phyloP scores from a whole-genome alignment of 1,140 invertebrate species.

The Ctenoplectra terminalis region DNA sequence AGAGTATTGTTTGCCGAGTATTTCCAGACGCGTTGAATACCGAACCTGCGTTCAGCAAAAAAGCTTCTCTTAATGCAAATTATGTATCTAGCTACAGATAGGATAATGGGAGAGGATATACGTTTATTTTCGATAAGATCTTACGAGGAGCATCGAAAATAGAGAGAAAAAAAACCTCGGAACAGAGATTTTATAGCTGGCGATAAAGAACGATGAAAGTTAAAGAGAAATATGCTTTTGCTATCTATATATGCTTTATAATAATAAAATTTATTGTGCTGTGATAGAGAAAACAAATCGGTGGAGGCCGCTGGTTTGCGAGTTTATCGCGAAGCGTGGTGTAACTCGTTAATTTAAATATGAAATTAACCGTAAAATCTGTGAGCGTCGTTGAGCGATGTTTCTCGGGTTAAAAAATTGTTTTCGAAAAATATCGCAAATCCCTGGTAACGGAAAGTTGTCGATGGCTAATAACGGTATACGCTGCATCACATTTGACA shows the following conservation, averaged over 20 bases:
- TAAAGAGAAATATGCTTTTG: not conserved
- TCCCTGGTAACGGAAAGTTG: not conserved
- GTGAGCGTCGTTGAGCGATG: not conserved
- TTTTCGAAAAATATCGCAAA: not conserved
- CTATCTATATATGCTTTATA: too few species aligned
- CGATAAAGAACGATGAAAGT: not conserved
- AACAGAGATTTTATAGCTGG: not conserved
- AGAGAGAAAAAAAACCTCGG: not conserved
- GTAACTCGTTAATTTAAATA: not conserved
- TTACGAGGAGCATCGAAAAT: not conserved
- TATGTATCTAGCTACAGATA: not conserved
- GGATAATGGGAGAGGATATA: not conserved
- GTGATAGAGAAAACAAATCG: not conserved
- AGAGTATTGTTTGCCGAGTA: not conserved
- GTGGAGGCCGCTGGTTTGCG: not conserved
- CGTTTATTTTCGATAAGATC: not conserved
- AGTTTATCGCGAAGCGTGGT: not conserved
- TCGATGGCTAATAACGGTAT: not conserved
- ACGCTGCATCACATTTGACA: not conserved
- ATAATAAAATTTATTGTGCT: not conserved
- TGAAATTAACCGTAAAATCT: not conserved
- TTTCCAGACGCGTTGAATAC: not conserved
- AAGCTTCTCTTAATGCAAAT: not conserved
- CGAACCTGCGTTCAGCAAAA: not conserved
- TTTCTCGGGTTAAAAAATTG: not conserved